Evolutionary conservation across 2,888 invertebrate species (phyloP), one percentile per base, ranked within the genome.

Genomic region (Orthosia cruda): DNA sequence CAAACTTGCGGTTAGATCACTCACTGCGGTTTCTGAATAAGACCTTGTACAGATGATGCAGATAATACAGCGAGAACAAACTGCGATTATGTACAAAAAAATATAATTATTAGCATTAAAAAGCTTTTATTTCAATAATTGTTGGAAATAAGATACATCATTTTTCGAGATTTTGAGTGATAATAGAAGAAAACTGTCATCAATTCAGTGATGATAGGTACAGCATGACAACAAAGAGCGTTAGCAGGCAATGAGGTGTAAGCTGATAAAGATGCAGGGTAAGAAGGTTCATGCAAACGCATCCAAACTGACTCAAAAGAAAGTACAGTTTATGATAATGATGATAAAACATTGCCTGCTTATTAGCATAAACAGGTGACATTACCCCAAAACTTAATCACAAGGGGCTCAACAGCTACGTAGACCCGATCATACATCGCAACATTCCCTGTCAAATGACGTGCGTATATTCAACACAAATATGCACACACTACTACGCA

Each of bases 21-120:
- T n/a, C n/a, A n/a, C n/a, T n/a, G n/a, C n/a, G n/a, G n/a, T n/a
- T n/a, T n/a, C n/a, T n/a, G n/a, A n/a, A 78, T 81, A 82, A 81
- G 78, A 69, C 18, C 71, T 54, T 3, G 58, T 69, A 54, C 71
- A 82, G 61, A 71, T 78, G 57, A 58, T 45, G 47, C 16, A 59
- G 20, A 58, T 54, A 40, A 49, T 16, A 9, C n/a, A 52, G 20
- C 13, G 9, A 20, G 11, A 52, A 47, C 3, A 26, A 50, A 26
- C 23, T 58, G 13, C 3, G 23, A 26, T 45, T 50, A 47, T 52
- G 26, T 13, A 9, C 4, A 23, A 13, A 68, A 40, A 15, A 40
- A n/a, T 45, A 18, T 26, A 26, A 4, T 4, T 50, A 26, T 32
- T 47, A 45, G 26, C 20, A 74, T 12, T 47, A n/a, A 64, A 45